These are phyloP conservation scores for Machaerirhynchus nigripectus DNA, from an alignment of 2,113 vertebrate genomes.

Conservation along the genomic window DNA sequence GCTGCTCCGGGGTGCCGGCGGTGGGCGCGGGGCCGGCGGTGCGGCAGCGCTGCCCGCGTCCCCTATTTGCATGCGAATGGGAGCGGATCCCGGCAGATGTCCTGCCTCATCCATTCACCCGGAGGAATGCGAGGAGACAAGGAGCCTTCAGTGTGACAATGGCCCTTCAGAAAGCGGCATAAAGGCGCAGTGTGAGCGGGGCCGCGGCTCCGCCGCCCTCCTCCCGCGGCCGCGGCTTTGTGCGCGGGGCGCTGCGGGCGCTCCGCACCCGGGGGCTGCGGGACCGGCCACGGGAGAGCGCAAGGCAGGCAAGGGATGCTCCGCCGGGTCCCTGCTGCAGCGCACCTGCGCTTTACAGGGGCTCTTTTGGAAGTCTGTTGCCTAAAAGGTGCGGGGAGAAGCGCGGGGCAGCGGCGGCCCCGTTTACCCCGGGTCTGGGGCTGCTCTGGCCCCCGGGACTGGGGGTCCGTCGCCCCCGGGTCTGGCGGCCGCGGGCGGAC, in stretches of 20 bases:
- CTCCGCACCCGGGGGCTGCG: not conserved
- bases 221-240: not conserved
- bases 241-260: not conserved
- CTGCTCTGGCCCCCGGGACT: not conserved
- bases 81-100: constrained; percentile 83
- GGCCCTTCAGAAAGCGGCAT: constrained; percentile 70
- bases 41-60: constrained; percentile 44
- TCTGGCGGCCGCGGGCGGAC: not conserved
- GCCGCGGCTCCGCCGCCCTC: constrained; percentile 69
- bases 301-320: not conserved
- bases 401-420: not conserved
- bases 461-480: not conserved
- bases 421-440: too few relatives aligned
- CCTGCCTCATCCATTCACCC: constrained; percentile 74
- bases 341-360: not conserved
- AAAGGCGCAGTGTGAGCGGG: constrained; percentile 71
- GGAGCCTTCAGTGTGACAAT: constrained; percentile 72
- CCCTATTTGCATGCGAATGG: constrained; percentile 86
- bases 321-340: not conserved
- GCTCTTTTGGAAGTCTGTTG: rapidly evolving
- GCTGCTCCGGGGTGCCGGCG: not conserved
- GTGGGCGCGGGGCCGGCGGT: not conserved
- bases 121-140: constrained; percentile 70
- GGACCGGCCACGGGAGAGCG: not conserved
- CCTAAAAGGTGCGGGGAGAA: not conserved